Evolutionary conservation across 2,888 invertebrate genomes (phyloP).

Genomic region (Megamerina dolium): DNA sequence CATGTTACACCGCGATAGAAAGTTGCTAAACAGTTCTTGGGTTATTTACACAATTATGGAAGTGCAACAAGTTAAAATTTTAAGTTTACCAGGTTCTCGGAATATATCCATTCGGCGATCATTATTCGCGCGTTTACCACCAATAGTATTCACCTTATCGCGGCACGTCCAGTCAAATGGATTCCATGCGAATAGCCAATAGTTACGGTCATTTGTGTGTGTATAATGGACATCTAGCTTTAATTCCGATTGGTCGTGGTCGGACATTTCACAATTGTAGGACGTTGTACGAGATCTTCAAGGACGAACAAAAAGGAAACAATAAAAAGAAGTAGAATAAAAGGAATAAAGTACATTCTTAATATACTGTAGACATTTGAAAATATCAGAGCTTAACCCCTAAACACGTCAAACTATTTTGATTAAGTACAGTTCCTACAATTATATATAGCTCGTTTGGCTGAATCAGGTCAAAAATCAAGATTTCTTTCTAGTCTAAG

Average conservation of each 20-base stretch:
- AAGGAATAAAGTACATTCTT: not conserved
- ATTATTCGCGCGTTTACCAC: constrained; percentile 48
- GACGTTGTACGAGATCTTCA: constrained; percentile 42
- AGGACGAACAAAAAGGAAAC: not conserved
- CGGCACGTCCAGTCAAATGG: constrained; percentile 67
- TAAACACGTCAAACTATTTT: no score
- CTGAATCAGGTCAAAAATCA: no score
- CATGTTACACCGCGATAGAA: constrained; percentile 9
- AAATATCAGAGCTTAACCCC: not conserved
- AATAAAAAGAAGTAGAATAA: not conserved
- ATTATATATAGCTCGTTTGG: no score
- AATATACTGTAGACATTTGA: not conserved
- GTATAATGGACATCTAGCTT: constrained; percentile 68
- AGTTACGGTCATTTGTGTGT: constrained; percentile 56
- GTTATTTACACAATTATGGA: constrained; percentile 42
- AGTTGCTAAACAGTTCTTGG: constrained; percentile 18
- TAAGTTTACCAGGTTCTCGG: constrained; percentile 50
- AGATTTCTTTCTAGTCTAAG: no score
- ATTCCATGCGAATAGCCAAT: constrained; percentile 74
- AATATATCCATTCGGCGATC: constrained; percentile 51
- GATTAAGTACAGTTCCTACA: no score
- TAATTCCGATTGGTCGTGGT: constrained; percentile 69
- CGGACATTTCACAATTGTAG: constrained; percentile 69
- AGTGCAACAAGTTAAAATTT: constrained; percentile 47
- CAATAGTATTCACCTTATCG: constrained; percentile 49